Evolutionary conservation across 2,797 vertebrate genomes (phyloP).

Genomic region (Anabas testudineus): DNA sequence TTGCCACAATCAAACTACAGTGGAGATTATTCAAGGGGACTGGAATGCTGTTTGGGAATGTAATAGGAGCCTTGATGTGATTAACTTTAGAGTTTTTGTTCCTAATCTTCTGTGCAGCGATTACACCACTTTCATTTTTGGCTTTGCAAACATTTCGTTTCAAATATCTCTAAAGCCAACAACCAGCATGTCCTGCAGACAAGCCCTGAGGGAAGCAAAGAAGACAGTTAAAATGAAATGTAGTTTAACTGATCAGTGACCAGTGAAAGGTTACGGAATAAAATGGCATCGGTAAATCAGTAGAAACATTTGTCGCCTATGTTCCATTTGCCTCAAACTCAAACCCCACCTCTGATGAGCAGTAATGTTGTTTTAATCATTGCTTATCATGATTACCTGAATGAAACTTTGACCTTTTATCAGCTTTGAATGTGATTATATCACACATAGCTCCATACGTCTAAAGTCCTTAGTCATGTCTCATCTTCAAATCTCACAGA

Average conservation of each 20-base stretch:
- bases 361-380: slow-evolving; percentile 3
- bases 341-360: not conserved
- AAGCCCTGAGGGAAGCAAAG: not conserved
- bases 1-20: not conserved
- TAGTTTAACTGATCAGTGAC: not conserved
- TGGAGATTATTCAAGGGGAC: not conserved
- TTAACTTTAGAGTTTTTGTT: not conserved
- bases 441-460: slow-evolving; percentile 43
- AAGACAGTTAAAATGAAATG: not conserved
- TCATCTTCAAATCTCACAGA: slow-evolving; percentile 44
- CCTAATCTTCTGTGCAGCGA: not conserved
- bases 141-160: not conserved
- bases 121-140: not conserved
- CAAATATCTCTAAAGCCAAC: slow-evolving; percentile 1
- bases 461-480: slow-evolving; percentile 31
- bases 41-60: not conserved
- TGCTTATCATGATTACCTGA: not conserved
- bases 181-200: not conserved
- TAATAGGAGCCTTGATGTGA: not conserved
- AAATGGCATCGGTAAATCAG: not conserved
- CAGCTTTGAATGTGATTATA: slow-evolving; percentile 26
- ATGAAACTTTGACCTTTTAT: slow-evolving; percentile 36
- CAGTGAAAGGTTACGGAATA: not conserved
- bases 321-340: not conserved
- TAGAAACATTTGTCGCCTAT: not conserved